Evolutionary conservation across 2,113 vertebrate genomes (phyloP).

Genomic region (Gymnobelideus leadbeateri): DNA sequence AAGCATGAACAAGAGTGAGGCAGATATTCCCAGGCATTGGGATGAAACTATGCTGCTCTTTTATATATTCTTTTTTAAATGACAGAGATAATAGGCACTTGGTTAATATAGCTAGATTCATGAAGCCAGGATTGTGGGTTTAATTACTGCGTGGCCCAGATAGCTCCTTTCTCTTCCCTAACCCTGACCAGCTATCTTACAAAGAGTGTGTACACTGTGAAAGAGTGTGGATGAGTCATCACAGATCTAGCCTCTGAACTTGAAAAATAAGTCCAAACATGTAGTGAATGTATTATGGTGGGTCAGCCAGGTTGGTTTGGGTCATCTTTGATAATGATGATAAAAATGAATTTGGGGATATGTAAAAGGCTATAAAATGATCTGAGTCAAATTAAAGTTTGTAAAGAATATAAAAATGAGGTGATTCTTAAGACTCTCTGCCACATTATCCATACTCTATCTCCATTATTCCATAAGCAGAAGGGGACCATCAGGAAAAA

Average conservation of each 20-base stretch:
- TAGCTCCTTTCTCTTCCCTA: no score
- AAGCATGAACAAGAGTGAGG: neutral
- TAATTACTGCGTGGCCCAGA: fast-evolving
- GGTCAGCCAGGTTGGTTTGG: neutral
- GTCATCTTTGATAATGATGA: neutral
- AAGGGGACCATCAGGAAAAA: neutral
- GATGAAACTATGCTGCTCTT: neutral
- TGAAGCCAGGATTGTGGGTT: neutral
- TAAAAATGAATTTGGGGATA: no score
- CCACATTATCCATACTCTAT: neutral
- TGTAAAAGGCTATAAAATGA: neutral
- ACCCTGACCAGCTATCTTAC: neutral
- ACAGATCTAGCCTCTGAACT: neutral
- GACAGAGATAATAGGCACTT: fast-evolving
- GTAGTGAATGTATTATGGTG: neutral
- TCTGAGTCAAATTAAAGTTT: neutral
- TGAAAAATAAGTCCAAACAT: neutral
- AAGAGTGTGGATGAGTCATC: neutral
- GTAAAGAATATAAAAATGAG: neutral
- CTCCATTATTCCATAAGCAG: neutral
- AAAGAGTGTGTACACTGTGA: no score
- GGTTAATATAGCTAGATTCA: fast-evolving
- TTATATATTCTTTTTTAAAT: neutral
- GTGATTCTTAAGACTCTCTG: neutral
- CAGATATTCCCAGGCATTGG: neutral